Base-by-base conservation (phyloP, 1,140 invertebrate species). In the Ostrea edulis region DNA sequence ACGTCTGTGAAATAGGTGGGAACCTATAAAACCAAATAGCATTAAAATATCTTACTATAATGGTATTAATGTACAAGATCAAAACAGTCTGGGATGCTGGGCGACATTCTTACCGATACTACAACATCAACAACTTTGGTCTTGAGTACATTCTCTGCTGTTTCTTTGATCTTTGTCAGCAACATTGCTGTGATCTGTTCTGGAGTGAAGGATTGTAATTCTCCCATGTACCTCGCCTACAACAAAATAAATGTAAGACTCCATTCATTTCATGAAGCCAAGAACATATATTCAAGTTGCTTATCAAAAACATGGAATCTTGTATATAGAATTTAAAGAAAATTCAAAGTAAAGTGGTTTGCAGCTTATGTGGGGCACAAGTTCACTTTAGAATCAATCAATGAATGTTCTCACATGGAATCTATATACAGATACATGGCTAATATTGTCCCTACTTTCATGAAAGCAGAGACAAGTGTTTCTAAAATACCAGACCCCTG, bases 141-240 rank as follows among this genome's bases (percentile, higher is more conserved):
- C 93, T 98, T 97, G 84, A 99, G 95, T n/a, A 97, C 97, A 87
- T 94, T 96, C 91, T 98, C 97, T 20, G 98, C 97, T 86, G 97
- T 97, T 92, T 98, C 97, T 94, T 99, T 99, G 81, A 99, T 95
- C 95, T 99, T 99, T 58, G 98, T 99, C 89, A 99, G 97, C 22
- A 99, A 95, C 98, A 99, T 99, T 17, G 98, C 98, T 44, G 98
- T 97, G 92, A 99, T 97, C 96, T 99, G 99, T 95, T 99, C 98
- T 0, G 98, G 97, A n/a, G 97, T 97, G 94, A 99, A 99, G 17
- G 97, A 95, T 88, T 97, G 97, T 84, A 97, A 97, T 95, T 99
- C 97, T 87, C 96, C 97, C 90, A 98, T 95, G 94, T 99, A 99
- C 92, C 97, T 96, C 86, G 99, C 98, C 96, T 97, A 86, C 52